A percentile compares a stretch with the other conserved stretches of the same genome.
phyloP scores from a whole-genome alignment of 2,113 vertebrate species.

The Bufo gargarizans region DNA sequence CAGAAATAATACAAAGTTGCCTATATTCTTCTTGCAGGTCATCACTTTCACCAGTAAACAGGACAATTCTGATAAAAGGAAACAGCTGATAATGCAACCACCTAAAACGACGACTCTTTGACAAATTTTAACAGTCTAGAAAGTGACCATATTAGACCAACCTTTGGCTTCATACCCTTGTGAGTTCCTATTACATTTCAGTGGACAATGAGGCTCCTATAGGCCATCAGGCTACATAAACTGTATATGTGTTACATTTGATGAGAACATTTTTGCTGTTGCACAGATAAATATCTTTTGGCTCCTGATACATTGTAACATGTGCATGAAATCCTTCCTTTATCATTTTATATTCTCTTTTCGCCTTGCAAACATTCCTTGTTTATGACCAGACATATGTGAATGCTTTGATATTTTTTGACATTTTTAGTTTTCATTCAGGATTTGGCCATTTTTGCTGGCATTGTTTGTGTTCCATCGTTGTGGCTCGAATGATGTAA shows the following conservation, averaged over 20 bases:
- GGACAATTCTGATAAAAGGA: too few relatives aligned
- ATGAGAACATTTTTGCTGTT: background rate
- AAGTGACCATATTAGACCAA: too few relatives aligned
- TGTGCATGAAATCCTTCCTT: conserved; percentile 23
- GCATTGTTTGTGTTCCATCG: conserved; percentile 43
- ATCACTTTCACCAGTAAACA: too few relatives aligned
- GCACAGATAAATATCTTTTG: background rate
- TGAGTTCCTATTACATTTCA: too few relatives aligned
- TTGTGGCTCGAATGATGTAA: conserved; percentile 31
- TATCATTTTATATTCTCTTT: conserved; percentile 36
- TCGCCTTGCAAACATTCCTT: conserved; percentile 23
- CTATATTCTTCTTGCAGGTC: too few relatives aligned
- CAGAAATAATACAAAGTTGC: too few relatives aligned
- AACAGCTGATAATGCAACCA: too few relatives aligned
- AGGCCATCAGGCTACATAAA: too few relatives aligned
- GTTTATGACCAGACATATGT: conserved; percentile 46
- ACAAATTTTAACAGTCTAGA: too few relatives aligned
- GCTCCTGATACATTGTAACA: background rate
- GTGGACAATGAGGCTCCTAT: too few relatives aligned
- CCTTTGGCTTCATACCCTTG: too few relatives aligned
- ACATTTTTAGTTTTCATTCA: conserved; percentile 14
- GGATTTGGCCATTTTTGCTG: conserved; percentile 42
- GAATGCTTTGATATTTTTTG: conserved; percentile 39
- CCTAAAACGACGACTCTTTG: too few relatives aligned
- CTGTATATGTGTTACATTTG: background rate